Evolutionary conservation across 1,140 invertebrate genomes (phyloP), one percentile per base, ranked within the genome.

Genomic region (Diploscapter pachys): DNA sequence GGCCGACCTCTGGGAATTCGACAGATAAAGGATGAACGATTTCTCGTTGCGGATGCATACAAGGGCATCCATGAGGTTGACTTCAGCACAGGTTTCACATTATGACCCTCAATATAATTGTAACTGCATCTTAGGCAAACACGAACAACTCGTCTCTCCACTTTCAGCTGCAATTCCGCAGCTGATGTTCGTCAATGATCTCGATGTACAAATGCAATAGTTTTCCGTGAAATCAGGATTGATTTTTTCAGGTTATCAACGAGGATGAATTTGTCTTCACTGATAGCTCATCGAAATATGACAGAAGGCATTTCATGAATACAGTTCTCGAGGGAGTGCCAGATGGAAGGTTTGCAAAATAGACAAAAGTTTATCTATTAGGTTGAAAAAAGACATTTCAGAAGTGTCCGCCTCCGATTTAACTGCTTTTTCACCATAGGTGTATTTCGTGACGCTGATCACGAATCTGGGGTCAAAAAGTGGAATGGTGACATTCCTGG

Each of bases 201-300:
- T 78, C 4, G 79, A 80, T 49, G 73, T 80, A 31, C 31, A 31
- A 31, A 31, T 31, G 31, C 31, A 31, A 31, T 31, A 31, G 31
- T 31, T 31, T 31, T 31, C 31, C 31, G 31, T 31, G 31, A 31
- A 31, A 31, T 31, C 0, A 31, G 31, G 31, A 31, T 31, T 31
- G 31, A 31, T 31, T 31, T 31, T 31, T 31, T 31, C 31, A 31
- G 31, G 31, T 31, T 3, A n/a, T 79, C 13, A 71, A 75, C 8
- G 64, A 73, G 50, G 73, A 80, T 51, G 73, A 81, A 31, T 55
- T 87, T 61, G 82, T 86, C 73, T 80, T 87, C 56, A 84, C 85
- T 54, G 86, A 87, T 67, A 86, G 86, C 9, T 86, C 85, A 52
- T 73, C 77, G 3, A 83, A 81, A 63, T 88, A 84, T 81, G 84